These are phyloP conservation scores for Patella depressa DNA, from an alignment of 2,888 invertebrate genomes.

Conservation along the genomic window DNA sequence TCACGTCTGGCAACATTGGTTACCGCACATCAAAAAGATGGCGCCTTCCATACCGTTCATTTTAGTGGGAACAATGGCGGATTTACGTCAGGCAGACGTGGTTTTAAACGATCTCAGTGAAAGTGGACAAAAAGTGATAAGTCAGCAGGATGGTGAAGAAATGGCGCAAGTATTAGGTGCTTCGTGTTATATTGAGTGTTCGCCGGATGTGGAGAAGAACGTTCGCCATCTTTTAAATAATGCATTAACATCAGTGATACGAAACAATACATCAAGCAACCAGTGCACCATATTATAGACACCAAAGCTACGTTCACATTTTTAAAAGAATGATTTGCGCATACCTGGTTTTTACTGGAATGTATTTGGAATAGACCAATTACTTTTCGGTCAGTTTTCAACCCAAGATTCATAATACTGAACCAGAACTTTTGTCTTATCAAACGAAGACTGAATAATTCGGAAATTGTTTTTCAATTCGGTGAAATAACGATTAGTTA, in stretches of 20 bases:
- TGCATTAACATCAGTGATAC: slow-evolving; percentile 56
- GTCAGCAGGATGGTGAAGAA: slow-evolving; percentile 41
- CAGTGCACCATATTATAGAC: slow-evolving; percentile 26
- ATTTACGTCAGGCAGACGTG: slow-evolving; percentile 49
- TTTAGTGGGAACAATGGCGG: slow-evolving; percentile 56
- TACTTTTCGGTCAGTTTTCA: no score
- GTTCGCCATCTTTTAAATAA: slow-evolving; percentile 52
- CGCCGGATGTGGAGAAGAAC: slow-evolving; percentile 55
- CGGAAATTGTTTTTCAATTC: no score
- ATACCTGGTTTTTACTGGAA: no score
- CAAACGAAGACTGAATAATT: no score
- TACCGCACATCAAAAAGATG: slow-evolving; percentile 50
- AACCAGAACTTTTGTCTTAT: no score
- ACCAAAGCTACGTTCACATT: no score
- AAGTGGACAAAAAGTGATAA: slow-evolving; percentile 45
- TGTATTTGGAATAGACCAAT: no score
- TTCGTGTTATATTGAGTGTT: slow-evolving; percentile 57
- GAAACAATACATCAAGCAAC: slow-evolving; percentile 17
- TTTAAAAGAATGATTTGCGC: no score
- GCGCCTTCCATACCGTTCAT: slow-evolving; percentile 55
- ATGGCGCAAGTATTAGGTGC: slow-evolving; percentile 50
- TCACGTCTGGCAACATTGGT: slow-evolving; percentile 53
- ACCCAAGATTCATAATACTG: no score
- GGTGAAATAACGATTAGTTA: no score
- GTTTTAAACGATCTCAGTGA: slow-evolving; percentile 40